Conservation (phyloP, 2,888 invertebrate species). For the Eumacrocentrus americanus region DNA sequence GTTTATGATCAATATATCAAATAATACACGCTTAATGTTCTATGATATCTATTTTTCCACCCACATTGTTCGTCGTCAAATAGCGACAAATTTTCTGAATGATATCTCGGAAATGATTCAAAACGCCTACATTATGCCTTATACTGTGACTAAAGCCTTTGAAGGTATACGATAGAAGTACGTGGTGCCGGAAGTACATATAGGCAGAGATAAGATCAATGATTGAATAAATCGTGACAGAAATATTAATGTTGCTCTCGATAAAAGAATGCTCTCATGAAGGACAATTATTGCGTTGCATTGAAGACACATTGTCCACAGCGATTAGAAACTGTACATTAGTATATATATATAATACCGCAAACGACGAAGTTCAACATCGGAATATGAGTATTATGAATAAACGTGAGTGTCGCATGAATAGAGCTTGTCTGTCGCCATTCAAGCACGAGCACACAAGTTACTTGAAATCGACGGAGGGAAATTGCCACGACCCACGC, state of each 20-base stretch:
- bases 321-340: too few species aligned
- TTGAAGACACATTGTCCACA: too few species aligned
- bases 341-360: too few species aligned
- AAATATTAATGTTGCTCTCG: background rate
- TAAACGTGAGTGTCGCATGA: background rate
- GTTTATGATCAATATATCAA: too few species aligned
- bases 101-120: background rate
- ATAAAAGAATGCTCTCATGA: too few species aligned
- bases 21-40: background rate
- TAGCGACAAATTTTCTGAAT: background rate
- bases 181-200: constrained; percentile 27
- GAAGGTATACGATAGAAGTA: constrained; percentile 29
- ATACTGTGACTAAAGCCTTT: constrained; percentile 29
- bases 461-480: constrained; percentile 14
- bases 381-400: background rate
- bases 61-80: background rate
- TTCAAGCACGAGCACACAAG: background rate
- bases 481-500: constrained; percentile 17
- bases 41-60: background rate
- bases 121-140: constrained; percentile 27
- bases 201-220: constrained; percentile 24
- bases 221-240: background rate
- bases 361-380: too few species aligned
- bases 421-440: background rate
- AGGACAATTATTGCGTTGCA: too few species aligned